These are phyloP conservation scores for Hydropsyche betteni DNA, from an alignment of 2,888 invertebrate species.

Conservation along the genomic window DNA sequence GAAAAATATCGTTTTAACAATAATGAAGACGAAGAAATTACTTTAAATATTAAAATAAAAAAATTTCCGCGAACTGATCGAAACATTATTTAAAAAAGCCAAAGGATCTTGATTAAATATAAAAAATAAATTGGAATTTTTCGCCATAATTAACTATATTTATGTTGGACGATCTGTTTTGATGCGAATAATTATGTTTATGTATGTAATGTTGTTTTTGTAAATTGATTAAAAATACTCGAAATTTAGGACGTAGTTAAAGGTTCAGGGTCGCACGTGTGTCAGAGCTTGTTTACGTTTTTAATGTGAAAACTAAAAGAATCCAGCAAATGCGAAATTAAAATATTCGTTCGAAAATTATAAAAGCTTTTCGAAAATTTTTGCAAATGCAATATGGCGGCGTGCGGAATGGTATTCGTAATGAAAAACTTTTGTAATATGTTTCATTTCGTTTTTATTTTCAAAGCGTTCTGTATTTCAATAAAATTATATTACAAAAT, in stretches of 20 bases:
- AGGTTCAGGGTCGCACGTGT: neutral
- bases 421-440: neutral
- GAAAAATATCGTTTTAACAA: too few relatives aligned
- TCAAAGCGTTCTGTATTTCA: too few relatives aligned
- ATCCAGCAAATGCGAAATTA: neutral
- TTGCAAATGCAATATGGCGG: neutral
- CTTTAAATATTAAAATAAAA: too few relatives aligned
- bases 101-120: too few relatives aligned
- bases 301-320: conserved; percentile 6
- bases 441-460: neutral
- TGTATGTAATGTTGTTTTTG: too few relatives aligned
- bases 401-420: neutral
- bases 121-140: conserved; percentile 34
- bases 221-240: too few relatives aligned
- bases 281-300: neutral
- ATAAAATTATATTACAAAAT: too few relatives aligned
- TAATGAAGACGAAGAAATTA: too few relatives aligned
- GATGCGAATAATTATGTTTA: too few relatives aligned
- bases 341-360: neutral
- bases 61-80: too few relatives aligned
- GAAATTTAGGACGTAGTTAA: too few relatives aligned
- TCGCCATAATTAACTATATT: neutral
- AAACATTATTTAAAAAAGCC: too few relatives aligned
- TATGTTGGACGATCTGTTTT: neutral
- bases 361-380: neutral